Percentiles rank a stretch among this genome's conserved stretches.
Evolutionary conservation across 2,113 vertebrate species (phyloP).

Genomic region (Phasianus colchicus): DNA sequence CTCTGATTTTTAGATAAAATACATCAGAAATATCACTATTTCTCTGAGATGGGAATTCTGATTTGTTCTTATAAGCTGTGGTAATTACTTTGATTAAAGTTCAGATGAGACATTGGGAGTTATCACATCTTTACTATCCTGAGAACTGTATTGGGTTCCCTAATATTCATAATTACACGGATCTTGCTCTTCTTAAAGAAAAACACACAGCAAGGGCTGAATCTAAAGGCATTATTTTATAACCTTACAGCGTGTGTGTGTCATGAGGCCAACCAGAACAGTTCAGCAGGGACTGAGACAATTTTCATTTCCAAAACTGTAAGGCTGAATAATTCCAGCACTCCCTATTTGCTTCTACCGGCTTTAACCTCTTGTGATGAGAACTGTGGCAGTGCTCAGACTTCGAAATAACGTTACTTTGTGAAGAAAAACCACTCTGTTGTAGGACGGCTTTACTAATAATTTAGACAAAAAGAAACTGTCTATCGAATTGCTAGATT

Average conservation of each 20-base stretch:
- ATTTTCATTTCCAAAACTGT: not conserved
- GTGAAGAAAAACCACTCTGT: not conserved
- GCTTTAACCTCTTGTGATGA: not conserved
- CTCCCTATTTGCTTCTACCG: not conserved
- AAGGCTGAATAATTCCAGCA: not conserved
- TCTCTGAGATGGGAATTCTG: not conserved
- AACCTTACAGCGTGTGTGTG: not conserved
- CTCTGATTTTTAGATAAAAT: not conserved
- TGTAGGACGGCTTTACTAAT: not conserved
- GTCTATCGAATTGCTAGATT: not conserved
- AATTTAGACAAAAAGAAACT: constrained; percentile 6
- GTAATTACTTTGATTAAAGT: not conserved
- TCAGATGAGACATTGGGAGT: not conserved
- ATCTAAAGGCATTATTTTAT: not conserved
- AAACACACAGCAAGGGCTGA: not conserved
- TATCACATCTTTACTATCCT: not conserved
- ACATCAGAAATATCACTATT: not conserved
- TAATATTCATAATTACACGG: not conserved
- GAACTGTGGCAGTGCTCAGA: not conserved
- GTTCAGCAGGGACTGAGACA: not conserved
- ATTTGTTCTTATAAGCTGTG: not conserved
- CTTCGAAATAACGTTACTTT: not conserved
- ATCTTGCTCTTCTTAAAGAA: not conserved
- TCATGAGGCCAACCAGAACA: not conserved
- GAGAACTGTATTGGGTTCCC: not conserved